phyloP scores from a whole-genome alignment of 2,797 vertebrate species.

The Limnodromus scolopaceus region DNA sequence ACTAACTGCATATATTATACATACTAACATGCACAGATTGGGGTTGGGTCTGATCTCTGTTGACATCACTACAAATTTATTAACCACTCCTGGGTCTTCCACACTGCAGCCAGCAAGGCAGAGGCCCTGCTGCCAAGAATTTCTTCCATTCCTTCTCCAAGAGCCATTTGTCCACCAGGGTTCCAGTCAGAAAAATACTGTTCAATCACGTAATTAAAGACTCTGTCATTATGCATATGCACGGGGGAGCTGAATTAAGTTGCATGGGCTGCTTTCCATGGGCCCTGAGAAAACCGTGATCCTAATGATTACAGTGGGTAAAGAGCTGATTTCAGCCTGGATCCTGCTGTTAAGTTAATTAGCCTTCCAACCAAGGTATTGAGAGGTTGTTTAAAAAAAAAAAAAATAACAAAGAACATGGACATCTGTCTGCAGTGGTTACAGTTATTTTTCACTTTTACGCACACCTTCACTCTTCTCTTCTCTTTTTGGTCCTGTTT shows the following conservation, averaged over 20 bases:
- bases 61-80: neutral
- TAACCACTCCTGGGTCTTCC: neutral
- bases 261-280: neutral
- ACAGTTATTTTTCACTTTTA: neutral
- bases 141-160: neutral
- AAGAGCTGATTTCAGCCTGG: slow-evolving; percentile 10
- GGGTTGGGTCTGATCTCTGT: rapidly evolving
- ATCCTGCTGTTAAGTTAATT: slow-evolving; percentile 35
- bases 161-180: neutral
- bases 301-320: neutral
- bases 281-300: neutral
- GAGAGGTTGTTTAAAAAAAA: neutral
- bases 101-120: neutral
- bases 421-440: neutral
- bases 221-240: neutral
- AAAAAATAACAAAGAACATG: neutral
- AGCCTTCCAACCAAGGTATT: neutral
- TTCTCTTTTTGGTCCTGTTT: neutral
- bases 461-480: neutral
- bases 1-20: neutral
- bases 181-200: neutral
- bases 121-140: neutral
- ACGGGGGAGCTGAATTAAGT: neutral
- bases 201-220: neutral
- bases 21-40: neutral